Base-by-base conservation (phyloP, 2,888 invertebrate genomes). In the Nycteola revayana region DNA sequence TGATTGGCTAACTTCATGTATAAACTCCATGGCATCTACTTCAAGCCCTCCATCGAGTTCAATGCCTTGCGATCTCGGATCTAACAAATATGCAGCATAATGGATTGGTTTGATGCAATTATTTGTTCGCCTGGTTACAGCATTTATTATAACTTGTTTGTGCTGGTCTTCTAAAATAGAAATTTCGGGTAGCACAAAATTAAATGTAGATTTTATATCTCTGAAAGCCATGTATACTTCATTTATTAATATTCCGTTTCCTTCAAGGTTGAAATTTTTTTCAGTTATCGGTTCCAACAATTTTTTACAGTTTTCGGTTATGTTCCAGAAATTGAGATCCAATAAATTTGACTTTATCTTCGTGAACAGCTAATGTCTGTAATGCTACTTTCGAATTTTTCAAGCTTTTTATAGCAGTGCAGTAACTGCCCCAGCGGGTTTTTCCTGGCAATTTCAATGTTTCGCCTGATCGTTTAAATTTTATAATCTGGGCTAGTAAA, bases 341-440 rank as follows among this genome's bases (percentile, higher is more conserved):
- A 55, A 29, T 33, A 51, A 32, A 33, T 29, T 37, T 27, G 36
- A 21, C 32, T 39, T 45, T 33, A 32, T 39, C 23, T 42, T 53
- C 38, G 30, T 50, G 43, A 9, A 46, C 44, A 32, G 44, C 48
- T 27, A 48, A 42, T 8, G 36, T 33, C 10, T 46, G 43, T 25
- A 48, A 35, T 22, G 45, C 42, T 18, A 33, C 36, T 34, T 48
- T 42, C 6, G 38, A 28, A 9, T 40, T 41, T 39, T 47, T 30
- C 21, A 39, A 24, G 33, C 39, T 49, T 48, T 49, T 40, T 32
- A 57, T 31, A 7, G 45, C 42, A 34, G 34, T 33, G 21, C 26
- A 36, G 32, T 49, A 41, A 42, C 52, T 52, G 34, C 42, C 47
- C 45, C 50, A 47, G 24, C 49, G 36, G 5, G 42, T 42, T 32